Base-by-base conservation (phyloP, 1,140 invertebrate species). In the Aphis gossypii region DNA sequence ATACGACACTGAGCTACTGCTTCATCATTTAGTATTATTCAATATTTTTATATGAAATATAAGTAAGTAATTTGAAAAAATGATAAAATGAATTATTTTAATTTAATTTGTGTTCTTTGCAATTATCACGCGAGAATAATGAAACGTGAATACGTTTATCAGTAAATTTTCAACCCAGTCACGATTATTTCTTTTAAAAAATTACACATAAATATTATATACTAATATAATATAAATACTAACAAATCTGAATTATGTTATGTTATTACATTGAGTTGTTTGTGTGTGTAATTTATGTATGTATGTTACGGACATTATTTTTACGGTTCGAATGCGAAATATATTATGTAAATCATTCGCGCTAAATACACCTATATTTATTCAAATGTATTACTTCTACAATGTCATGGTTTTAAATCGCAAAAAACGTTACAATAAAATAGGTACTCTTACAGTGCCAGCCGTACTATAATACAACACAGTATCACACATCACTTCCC, bases 351-450 rank as follows among this genome's bases (percentile, higher is more conserved):
- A 90, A 90, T 90, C 54, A n/a, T 90, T 90, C 88, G 54, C 30
- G 54, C 11, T 46, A 60, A 90, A 60, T 60, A 41, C 88, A 60
- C 88, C 18, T 89, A 88, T 2, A 25, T 87, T 46, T 46, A 87
- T 87, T 48, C 86, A 48, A 48, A 48, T 87, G 11, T 89, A 89
- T 54, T 48, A 54, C 44, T 35, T 87, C 8, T 87, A 89, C 46
- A 54, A 56, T 38, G 88, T 89, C 88, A 89, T 35, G 88, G 88
- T 89, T 89, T 89, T 56, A 89, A 89, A 89, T 89, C 51, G 88
- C 48, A 21, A 89, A 89, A 89, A 89, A 89, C 51, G 88, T 89
- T 56, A 88, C 46, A 54, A 46, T 86, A 86, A 25, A 44, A 86
- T 86, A 44, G 60, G 8, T 25, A 86, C 38, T 86, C 23, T 46